Evolutionary conservation across 2,888 invertebrate species (phyloP).

Genomic region (Podabrus alpinus): DNA sequence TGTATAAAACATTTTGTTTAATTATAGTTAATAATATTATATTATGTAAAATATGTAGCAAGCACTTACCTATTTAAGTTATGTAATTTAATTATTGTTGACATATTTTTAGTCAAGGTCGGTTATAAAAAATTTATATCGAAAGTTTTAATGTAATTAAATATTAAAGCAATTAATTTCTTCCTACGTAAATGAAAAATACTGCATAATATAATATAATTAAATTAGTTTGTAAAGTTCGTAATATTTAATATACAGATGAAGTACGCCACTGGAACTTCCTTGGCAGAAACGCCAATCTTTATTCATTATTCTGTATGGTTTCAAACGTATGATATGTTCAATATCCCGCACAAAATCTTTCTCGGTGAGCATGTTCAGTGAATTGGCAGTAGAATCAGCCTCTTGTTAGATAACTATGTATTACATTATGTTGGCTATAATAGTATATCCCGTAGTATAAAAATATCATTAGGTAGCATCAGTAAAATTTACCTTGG

Average conservation of each 20-base stretch:
- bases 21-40: neutral
- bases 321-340: constrained; percentile 16
- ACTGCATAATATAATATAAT: too few species aligned
- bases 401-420: constrained; percentile 30
- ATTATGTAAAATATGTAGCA: neutral
- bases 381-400: constrained; percentile 36
- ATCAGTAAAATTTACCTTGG: neutral
- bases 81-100: neutral
- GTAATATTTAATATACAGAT: neutral
- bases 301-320: neutral
- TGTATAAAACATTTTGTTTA: neutral
- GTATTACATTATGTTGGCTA: neutral
- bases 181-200: neutral
- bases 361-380: constrained; percentile 32
- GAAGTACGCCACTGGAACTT: neutral
- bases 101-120: neutral
- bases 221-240: neutral
- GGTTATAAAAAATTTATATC: neutral
- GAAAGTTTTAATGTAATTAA: neutral
- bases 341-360: constrained; percentile 36
- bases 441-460: neutral
- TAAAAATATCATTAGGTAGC: neutral
- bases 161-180: neutral
- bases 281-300: neutral
- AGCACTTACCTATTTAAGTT: neutral